Percentiles rank a stretch among this genome's conserved stretches.
Evolutionary conservation across 1,140 invertebrate genomes (phyloP).

Genomic region (Drosophila ironensis): DNA sequence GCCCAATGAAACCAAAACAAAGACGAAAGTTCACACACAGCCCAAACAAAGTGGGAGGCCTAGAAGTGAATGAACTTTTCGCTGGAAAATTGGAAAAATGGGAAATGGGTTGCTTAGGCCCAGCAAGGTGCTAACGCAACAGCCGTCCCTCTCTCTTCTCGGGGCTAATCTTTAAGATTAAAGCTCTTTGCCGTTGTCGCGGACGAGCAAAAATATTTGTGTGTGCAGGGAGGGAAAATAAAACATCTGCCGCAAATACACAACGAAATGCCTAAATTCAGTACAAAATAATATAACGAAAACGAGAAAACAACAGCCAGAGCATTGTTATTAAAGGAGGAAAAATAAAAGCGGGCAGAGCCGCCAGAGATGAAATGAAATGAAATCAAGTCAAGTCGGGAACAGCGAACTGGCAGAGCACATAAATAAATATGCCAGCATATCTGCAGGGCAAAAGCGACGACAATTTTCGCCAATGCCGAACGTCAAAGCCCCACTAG

Average conservation of each 20-base stretch:
- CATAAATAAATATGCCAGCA: conserved; percentile 52
- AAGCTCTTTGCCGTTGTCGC: not conserved
- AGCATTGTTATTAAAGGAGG: conserved; percentile 44
- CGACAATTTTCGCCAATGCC: conserved; percentile 35
- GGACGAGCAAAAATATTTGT: conserved; percentile 4
- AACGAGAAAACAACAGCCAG: conserved; percentile 27
- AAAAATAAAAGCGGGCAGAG: conserved; percentile 10
- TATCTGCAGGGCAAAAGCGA: conserved; percentile 36
- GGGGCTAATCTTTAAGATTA: conserved; percentile 38
- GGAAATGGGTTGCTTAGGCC: conserved; percentile 18
- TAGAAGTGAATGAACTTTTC: conserved; percentile 37
- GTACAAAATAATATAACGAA: conserved; percentile 30
- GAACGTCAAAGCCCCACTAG: not conserved
- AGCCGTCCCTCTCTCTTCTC: not conserved
- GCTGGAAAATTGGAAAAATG: not conserved
- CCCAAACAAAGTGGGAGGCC: conserved; percentile 8
- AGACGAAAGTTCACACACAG: conserved; percentile 18
- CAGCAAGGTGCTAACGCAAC: conserved; percentile 1
- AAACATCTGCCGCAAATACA: conserved; percentile 41
- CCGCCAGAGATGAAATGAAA: conserved; percentile 43
- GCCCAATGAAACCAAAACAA: conserved; percentile 28
- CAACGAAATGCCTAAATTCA: conserved; percentile 42
- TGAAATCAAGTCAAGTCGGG: conserved; percentile 37
- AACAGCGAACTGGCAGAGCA: conserved; percentile 39
- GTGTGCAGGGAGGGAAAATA: not conserved